Percentiles rank a stretch among this genome's conserved stretches.
These are phyloP conservation scores for Himalopsyche kuldschensis DNA, from an alignment of 2,888 invertebrate species.

Conservation along the genomic window DNA sequence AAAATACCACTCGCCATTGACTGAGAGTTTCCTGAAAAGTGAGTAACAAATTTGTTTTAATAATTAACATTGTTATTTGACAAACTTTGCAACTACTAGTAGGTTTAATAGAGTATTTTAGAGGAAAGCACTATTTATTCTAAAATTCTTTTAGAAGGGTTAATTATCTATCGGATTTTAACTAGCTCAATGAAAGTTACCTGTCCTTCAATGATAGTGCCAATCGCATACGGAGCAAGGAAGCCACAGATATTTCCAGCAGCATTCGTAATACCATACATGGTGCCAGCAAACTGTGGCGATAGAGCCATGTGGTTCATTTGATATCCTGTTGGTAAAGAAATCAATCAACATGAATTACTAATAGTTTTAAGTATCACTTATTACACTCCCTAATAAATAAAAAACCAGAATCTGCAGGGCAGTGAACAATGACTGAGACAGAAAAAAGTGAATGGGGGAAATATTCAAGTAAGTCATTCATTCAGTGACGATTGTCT, in stretches of 20 bases:
- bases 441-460: no score
- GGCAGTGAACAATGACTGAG: no score
- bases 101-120: no score
- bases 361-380: neutral
- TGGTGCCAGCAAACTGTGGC: slow-evolving; percentile 79
- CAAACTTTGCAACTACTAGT: no score
- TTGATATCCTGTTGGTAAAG: slow-evolving; percentile 63
- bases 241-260: slow-evolving; percentile 83
- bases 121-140: no score
- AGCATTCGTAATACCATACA: slow-evolving; percentile 84
- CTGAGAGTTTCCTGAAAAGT: slow-evolving; percentile 68
- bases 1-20: slow-evolving; percentile 78
- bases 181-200: slow-evolving; percentile 47
- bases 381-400: neutral
- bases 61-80: neutral
- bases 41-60: neutral
- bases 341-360: neutral
- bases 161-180: no score
- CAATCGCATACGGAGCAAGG: slow-evolving; percentile 78
- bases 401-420: neutral
- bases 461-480: no score
- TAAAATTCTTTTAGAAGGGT: no score
- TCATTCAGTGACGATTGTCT: no score
- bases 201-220: slow-evolving; percentile 69
- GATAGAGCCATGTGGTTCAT: slow-evolving; percentile 85